Conservation (phyloP, 2,888 invertebrate species). For the Dolichomitus sp. region DNA sequence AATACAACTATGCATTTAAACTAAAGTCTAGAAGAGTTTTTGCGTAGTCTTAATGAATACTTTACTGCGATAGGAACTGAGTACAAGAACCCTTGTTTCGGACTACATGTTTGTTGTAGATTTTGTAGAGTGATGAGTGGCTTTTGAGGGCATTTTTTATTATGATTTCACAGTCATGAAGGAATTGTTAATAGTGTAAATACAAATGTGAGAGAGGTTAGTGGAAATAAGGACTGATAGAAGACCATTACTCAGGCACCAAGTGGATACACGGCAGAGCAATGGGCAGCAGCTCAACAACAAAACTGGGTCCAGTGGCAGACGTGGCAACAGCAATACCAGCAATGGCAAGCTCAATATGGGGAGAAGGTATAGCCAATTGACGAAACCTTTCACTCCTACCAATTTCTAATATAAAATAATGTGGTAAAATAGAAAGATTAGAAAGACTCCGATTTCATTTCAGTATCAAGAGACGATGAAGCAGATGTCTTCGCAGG, state of each 20-base stretch:
- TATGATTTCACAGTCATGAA: neutral
- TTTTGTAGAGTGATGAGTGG: neutral
- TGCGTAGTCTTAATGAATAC: neutral
- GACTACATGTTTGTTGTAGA: neutral
- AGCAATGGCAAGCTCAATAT: conserved; percentile 92
- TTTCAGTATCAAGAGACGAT: conserved; percentile 88
- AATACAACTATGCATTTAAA: neutral
- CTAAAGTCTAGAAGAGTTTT: neutral
- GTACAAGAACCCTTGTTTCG: neutral
- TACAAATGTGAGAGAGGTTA: neutral
- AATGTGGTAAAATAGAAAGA: conserved; percentile 21
- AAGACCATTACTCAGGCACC: conserved; percentile 79
- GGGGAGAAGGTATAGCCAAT: conserved; percentile 89
- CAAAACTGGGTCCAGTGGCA: conserved; percentile 92
- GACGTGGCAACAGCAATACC: conserved; percentile 93
- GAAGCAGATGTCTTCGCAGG: conserved; percentile 81
- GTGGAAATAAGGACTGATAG: conserved; percentile 49
- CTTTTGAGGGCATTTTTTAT: neutral
- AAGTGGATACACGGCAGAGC: conserved; percentile 88
- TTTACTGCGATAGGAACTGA: neutral
- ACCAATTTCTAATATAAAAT: conserved; percentile 16
- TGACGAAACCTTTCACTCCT: conserved; percentile 17
- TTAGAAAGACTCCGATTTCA: conserved; percentile 57
- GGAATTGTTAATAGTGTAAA: neutral
- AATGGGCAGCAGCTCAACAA: conserved; percentile 91